Evolutionary conservation across 2,113 vertebrate genomes (phyloP).

Genomic region (Oceanites oceanicus): DNA sequence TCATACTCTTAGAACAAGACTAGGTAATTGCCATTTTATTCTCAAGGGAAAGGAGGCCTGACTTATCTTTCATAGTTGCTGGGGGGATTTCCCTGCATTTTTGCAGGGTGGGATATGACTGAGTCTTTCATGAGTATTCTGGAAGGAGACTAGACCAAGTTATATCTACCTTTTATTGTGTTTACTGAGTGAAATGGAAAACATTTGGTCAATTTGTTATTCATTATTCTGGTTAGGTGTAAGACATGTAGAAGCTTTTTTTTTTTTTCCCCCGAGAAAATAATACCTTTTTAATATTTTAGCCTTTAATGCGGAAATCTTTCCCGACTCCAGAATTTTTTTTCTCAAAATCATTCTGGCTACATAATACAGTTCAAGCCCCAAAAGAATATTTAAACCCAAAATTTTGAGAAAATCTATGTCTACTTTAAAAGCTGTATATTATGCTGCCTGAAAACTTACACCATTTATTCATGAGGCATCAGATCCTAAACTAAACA

Average conservation of each 20-base stretch:
- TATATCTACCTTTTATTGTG: background rate
- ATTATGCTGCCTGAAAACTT: background rate
- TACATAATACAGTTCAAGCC: background rate
- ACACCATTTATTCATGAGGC: background rate
- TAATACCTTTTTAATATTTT: background rate
- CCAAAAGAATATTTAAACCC: background rate
- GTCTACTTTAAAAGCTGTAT: background rate
- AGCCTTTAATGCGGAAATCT: background rate
- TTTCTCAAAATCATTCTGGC: background rate
- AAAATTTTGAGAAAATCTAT: background rate
- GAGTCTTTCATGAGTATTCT: background rate
- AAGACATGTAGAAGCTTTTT: background rate
- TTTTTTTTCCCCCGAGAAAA: background rate
- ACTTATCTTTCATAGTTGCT: background rate
- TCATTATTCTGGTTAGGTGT: background rate
- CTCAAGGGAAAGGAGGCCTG: background rate
- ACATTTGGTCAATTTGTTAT: background rate
- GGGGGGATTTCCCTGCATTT: fast-evolving
- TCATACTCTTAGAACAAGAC: background rate
- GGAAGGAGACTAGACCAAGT: background rate
- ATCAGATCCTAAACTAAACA: background rate
- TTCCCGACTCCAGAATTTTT: background rate
- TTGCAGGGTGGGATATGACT: background rate
- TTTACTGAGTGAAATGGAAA: background rate
- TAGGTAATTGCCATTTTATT: background rate